Conservation (phyloP, 2,888 invertebrate species). For the Nephrocerus scutellatus region DNA sequence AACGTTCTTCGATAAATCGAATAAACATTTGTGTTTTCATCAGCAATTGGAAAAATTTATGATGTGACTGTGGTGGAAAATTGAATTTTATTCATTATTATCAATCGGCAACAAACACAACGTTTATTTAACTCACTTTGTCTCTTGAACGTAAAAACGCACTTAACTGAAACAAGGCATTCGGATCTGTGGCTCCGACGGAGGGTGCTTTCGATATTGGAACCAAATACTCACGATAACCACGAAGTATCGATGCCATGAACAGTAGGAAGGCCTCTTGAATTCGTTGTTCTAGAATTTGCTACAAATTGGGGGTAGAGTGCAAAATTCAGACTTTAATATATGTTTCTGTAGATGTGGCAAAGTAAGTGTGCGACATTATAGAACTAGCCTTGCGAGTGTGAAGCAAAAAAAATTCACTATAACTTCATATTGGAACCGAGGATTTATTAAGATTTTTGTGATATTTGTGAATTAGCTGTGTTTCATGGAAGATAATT, state of each 20-base stretch:
- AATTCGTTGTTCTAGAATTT: conserved; percentile 84
- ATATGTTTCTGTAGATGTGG: neutral
- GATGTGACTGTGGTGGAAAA: conserved; percentile 61
- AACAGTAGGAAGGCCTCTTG: conserved; percentile 96
- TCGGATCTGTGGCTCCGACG: conserved; percentile 89
- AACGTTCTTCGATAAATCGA: conserved; percentile 96
- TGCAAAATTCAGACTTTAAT: neutral
- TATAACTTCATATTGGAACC: too few species aligned
- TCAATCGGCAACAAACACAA: neutral
- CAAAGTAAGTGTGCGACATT: too few species aligned
- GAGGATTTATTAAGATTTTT: too few species aligned
- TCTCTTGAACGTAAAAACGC: conserved; percentile 84
- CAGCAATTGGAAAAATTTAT: conserved; percentile 81
- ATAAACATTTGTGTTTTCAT: conserved; percentile 97
- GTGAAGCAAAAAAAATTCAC: too few species aligned
- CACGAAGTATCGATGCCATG: conserved; percentile 86
- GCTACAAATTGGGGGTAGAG: conserved; percentile 47
- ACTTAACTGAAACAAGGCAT: conserved; percentile 88
- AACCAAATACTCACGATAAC: conserved; percentile 78
- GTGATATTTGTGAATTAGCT: too few species aligned
- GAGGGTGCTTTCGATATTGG: conserved; percentile 93
- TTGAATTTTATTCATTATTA: neutral
- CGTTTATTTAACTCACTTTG: conserved; percentile 62
- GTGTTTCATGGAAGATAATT: too few species aligned
- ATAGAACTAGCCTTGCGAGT: too few species aligned